Evolutionary conservation across 2,113 vertebrate species (phyloP), one percentile per base, ranked within the genome.

Genomic region (Hyaena hyaena): DNA sequence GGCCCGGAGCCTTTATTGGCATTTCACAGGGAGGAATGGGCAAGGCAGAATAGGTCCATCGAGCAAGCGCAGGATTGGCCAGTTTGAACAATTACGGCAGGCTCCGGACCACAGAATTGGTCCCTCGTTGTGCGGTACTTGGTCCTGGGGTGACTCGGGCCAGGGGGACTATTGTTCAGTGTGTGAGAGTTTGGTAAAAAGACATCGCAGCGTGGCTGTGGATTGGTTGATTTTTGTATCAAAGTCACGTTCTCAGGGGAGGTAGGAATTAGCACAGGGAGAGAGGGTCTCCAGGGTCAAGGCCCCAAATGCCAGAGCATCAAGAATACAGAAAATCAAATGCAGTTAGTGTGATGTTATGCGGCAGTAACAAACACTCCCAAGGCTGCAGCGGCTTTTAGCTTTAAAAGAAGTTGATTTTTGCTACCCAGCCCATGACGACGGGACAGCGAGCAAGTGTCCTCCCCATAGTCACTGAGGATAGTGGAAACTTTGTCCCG

Each of bases 1-100:
- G 35, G 58, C n/a, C 61, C 28, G 10, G n/a, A 71, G 35, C 5
- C 66, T 74, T 45, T 10, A 0, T 0, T 68, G 21, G 71, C 66
- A 16, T 93, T 63, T 86, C 33, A 23, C 19, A 12, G 71, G 48
- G 89, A 53, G 48, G 39, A 61, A 68, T 5, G 28, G 84, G 45
- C 0, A 0, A 43, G 28, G 39, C 66, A 66, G 53, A 10, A 4
- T 2, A 53, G 26, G 50, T 21, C 4, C 0, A 1, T 28, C 23
- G 26, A 33, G 39, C n/a, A 15, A 17, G 16, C 16, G 26, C 61
- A 7, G 73, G 33, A 9, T 69, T 21, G 15, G 55, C 61, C 8
- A 5, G 55, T 61, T 16, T 66, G 83, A 61, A 35, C 5, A 19
- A 39, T n/a, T 45, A 9, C 4, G 10, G 15, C 55, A 21, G 39